Conservation (phyloP, 2,113 vertebrate genomes). For the Montifringilla adamsi region DNA sequence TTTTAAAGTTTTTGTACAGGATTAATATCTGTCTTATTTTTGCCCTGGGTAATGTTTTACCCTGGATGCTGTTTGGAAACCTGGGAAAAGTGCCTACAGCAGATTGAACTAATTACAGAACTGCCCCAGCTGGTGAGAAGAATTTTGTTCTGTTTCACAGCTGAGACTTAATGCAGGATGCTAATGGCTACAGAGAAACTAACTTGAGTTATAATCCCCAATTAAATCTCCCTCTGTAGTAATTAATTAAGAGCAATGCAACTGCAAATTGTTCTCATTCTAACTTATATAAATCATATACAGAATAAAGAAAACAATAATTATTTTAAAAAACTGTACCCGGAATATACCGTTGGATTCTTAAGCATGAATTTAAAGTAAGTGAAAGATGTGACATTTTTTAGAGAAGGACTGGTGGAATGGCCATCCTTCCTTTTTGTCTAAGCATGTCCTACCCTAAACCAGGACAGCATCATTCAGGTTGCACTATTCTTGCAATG, state of each 20-base stretch:
- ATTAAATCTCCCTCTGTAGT: background rate
- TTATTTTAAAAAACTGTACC: background rate
- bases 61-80: background rate
- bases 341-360: background rate
- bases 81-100: background rate
- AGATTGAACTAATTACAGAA: background rate
- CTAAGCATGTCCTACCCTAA: background rate
- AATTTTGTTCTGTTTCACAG: background rate
- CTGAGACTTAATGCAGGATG: background rate
- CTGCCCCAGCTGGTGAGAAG: background rate
- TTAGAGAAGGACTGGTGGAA: background rate
- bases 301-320: background rate
- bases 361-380: background rate
- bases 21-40: background rate
- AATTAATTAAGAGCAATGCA: background rate
- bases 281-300: background rate
- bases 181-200: background rate
- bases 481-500: background rate
- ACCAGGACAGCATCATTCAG: background rate
- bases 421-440: background rate
- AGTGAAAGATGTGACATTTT: background rate
- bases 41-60: background rate
- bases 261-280: background rate
- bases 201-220: background rate
- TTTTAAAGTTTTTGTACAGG: background rate